Evolutionary conservation across 1,140 invertebrate species (phyloP).

Genomic region (Conus betulinus): DNA sequence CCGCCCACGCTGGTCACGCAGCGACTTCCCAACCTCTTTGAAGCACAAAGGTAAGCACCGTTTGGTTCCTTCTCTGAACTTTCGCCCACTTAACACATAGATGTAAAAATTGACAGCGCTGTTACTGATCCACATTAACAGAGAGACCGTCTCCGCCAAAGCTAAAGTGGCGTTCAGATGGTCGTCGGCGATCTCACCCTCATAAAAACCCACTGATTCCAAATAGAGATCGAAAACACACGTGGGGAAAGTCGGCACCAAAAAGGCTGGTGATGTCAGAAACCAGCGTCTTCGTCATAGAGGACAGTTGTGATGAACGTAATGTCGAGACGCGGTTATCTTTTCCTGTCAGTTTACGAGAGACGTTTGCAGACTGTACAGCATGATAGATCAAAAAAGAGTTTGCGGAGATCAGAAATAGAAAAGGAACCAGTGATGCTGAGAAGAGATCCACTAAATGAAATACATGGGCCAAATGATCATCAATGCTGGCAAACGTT

Average conservation of each 20-base stretch:
- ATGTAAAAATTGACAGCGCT: slow-evolving; percentile 45
- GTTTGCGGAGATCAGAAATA: background rate
- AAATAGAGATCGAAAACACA: slow-evolving; percentile 35
- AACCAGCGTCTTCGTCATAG: slow-evolving; percentile 21
- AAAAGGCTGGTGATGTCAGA: slow-evolving; percentile 28
- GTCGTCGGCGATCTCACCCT: background rate
- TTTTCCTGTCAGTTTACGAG: background rate
- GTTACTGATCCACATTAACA: slow-evolving; percentile 38
- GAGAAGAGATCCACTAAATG: background rate
- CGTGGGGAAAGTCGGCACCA: slow-evolving; percentile 33
- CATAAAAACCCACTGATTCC: background rate
- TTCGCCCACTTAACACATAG: slow-evolving; percentile 34
- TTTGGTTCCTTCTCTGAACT: background rate
- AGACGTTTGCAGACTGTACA: background rate
- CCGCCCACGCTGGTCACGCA: no score
- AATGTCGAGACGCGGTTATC: background rate
- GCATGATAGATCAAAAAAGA: background rate
- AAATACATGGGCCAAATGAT: background rate
- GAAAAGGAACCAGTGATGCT: background rate
- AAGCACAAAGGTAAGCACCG: background rate
- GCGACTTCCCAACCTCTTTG: background rate
- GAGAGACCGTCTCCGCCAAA: slow-evolving; percentile 23
- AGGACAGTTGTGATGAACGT: background rate
- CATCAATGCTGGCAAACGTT: background rate
- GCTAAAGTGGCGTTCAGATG: background rate